Conservation (phyloP, 2,888 invertebrate species). For the Nasonovia ribisnigri region DNA sequence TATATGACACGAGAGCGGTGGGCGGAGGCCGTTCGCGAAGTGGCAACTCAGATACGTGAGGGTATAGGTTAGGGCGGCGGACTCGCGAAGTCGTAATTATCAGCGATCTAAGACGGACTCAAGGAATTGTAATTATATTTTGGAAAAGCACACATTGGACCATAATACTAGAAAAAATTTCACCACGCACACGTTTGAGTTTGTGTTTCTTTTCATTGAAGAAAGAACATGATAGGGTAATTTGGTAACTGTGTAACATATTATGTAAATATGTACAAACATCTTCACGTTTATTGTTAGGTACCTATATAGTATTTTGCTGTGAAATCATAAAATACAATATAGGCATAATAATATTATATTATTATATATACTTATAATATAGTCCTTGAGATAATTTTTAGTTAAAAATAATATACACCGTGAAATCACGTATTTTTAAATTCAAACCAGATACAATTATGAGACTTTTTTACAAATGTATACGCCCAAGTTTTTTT, state of each 20-base stretch:
- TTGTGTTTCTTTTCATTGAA: background rate
- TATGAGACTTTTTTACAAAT: background rate
- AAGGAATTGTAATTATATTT: conserved; percentile 19
- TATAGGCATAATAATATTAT: background rate
- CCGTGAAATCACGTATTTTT: conserved; percentile 56
- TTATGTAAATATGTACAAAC: background rate
- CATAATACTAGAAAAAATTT: conserved; percentile 4
- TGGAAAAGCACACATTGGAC: background rate
- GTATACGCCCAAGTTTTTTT: background rate
- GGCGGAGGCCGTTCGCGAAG: too few relatives aligned
- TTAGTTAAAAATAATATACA: conserved; percentile 1
- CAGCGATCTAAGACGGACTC: too few relatives aligned
- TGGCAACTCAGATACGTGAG: too few relatives aligned
- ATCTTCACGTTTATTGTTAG: background rate
- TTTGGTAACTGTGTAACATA: background rate
- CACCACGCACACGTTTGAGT: background rate
- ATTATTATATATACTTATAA: background rate
- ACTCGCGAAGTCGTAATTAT: too few relatives aligned
- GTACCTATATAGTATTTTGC: background rate
- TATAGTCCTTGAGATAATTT: conserved; percentile 40
- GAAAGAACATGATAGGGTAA: background rate
- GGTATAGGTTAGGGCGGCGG: too few relatives aligned
- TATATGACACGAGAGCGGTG: too few relatives aligned
- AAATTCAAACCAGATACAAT: conserved; percentile 32
- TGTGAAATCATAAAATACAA: background rate